Evolutionary conservation across 2,113 vertebrate species (phyloP).

Genomic region (Enhydra lutris): DNA sequence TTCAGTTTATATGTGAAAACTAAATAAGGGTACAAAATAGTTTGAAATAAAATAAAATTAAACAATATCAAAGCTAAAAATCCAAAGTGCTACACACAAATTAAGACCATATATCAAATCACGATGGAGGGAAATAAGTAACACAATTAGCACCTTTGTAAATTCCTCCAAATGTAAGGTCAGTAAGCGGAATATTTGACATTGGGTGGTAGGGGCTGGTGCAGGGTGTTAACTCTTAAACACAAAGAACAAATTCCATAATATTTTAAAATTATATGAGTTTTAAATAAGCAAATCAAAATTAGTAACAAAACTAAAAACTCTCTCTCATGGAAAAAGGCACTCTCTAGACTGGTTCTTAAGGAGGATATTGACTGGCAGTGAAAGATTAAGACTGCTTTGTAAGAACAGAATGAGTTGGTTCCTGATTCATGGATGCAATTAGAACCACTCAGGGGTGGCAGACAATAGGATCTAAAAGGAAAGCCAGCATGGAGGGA

Average conservation of each 20-base stretch:
- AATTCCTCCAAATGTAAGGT: neutral
- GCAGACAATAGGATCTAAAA: constrained; percentile 22
- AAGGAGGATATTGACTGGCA: constrained; percentile 35
- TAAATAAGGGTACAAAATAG: neutral
- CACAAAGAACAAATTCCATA: neutral
- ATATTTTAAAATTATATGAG: neutral
- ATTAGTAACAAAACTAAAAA: neutral
- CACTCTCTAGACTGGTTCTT: neutral
- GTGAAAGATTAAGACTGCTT: constrained; percentile 37
- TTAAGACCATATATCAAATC: neutral
- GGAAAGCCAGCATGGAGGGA: neutral
- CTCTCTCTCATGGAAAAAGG: constrained; percentile 23
- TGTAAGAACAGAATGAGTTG: neutral
- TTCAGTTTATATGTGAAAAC: neutral
- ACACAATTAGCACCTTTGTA: neutral
- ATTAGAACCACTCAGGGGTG: constrained; percentile 52
- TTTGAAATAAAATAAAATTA: neutral
- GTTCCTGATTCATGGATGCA: constrained; percentile 53
- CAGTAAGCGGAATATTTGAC: neutral
- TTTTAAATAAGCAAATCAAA: constrained; percentile 6
- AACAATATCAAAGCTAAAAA: constrained; percentile 27
- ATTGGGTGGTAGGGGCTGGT: neutral
- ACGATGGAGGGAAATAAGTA: neutral
- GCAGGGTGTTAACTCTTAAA: neutral
- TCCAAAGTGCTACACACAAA: neutral